A percentile compares a stretch with the other conserved stretches of the same genome.
These are phyloP conservation scores for Vanessa atalanta DNA, from an alignment of 1,140 invertebrate species.

Conservation along the genomic window DNA sequence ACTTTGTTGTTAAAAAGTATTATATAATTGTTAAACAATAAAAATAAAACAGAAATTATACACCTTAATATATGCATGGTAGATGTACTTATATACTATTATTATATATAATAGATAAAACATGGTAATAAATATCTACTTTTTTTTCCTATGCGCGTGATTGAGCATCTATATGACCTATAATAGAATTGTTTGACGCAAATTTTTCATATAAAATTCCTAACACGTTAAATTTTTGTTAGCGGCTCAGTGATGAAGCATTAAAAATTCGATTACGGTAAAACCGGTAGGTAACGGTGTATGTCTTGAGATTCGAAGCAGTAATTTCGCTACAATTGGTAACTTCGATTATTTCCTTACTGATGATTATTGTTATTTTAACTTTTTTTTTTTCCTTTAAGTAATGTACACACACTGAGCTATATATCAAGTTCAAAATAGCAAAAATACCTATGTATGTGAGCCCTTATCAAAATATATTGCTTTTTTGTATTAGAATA, in stretches of 20 bases:
- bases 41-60: too few species aligned
- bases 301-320: conserved; percentile 32
- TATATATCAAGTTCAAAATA: background rate
- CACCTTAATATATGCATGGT: too few species aligned
- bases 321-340: conserved; percentile 26
- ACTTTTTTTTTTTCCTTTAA: background rate
- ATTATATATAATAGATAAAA: too few species aligned
- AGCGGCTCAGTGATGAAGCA: conserved; percentile 19
- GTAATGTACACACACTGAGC: background rate
- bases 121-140: background rate
- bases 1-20: too few species aligned
- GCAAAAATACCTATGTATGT: too few species aligned
- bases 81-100: too few species aligned
- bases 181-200: conserved; percentile 9
- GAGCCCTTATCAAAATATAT: background rate
- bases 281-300: conserved; percentile 57
- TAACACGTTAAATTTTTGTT: conserved; percentile 22
- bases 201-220: conserved; percentile 21
- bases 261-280: conserved; percentile 42
- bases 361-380: background rate
- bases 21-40: too few species aligned
- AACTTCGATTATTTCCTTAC: conserved; percentile 8
- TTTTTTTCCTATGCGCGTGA: conserved; percentile 6
- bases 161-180: background rate
- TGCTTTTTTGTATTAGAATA: too few species aligned